Conservation (phyloP, 2,888 invertebrate species). For the Ichneumoninae sp. region DNA sequence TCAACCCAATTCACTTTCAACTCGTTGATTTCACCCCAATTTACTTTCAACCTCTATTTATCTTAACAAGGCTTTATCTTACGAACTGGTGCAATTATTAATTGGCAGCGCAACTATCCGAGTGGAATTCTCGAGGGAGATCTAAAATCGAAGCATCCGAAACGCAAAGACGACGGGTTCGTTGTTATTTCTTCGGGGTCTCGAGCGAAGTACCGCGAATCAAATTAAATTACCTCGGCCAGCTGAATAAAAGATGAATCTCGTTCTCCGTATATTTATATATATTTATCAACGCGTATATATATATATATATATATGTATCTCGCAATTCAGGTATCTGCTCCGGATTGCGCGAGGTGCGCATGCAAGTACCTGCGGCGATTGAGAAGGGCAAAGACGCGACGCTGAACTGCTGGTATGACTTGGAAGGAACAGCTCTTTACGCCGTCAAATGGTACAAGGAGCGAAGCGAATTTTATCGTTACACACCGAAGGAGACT, state of each 20-base stretch:
- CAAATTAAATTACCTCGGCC: not conserved
- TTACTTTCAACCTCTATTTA: not conserved
- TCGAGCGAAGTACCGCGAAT: not conserved
- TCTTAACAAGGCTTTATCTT: not conserved
- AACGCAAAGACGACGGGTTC: not conserved
- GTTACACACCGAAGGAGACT: slow-evolving; percentile 81
- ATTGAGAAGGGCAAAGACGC: slow-evolving; percentile 81
- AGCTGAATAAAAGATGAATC: not conserved
- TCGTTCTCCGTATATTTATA: not conserved
- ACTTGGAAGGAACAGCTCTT: slow-evolving; percentile 81
- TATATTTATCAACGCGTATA: not conserved
- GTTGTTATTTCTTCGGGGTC: not conserved
- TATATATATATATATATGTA: not conserved
- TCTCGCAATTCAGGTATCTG: slow-evolving; percentile 76
- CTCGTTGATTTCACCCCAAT: not conserved
- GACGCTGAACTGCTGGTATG: slow-evolving; percentile 81
- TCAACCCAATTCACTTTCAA: too few relatives aligned
- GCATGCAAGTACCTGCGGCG: slow-evolving; percentile 81
- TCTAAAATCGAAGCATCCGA: not conserved
- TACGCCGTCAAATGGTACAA: slow-evolving; percentile 84
- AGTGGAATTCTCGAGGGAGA: not conserved
- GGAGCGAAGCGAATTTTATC: slow-evolving; percentile 82
- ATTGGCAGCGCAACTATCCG: not conserved
- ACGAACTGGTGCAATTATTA: not conserved
- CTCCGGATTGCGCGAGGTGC: slow-evolving; percentile 81